Percentiles rank a stretch among this genome's conserved stretches.
phyloP scores from a whole-genome alignment of 1,140 invertebrate species.

The Luehdorfia chinensis region DNA sequence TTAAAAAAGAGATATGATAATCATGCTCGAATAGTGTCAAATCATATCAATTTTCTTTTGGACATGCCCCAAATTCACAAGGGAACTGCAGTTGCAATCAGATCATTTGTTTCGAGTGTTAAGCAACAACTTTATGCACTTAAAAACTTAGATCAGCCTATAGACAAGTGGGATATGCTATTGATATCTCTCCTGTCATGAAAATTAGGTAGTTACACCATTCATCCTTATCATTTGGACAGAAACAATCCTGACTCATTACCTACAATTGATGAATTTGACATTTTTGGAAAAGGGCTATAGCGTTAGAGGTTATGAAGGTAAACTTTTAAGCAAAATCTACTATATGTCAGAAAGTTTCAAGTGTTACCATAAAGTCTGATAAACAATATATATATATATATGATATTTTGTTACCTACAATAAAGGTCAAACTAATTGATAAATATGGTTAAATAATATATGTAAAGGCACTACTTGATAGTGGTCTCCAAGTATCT shows the following conservation, averaged over 20 bases:
- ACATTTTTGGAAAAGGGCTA: constrained; percentile 30
- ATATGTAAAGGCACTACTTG: too few relatives aligned
- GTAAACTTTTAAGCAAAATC: too few relatives aligned
- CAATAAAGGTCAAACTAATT: too few relatives aligned
- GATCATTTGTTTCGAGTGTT: background rate
- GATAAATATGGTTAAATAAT: too few relatives aligned
- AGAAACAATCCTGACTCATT: constrained; percentile 13
- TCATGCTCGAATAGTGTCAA: background rate
- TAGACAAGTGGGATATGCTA: too few relatives aligned
- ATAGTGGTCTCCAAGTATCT: too few relatives aligned
- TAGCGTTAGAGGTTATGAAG: constrained; percentile 25
- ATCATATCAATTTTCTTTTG: constrained; percentile 16
- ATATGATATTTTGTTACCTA: background rate
- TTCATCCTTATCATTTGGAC: constrained; percentile 24
- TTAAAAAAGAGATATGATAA: constrained; percentile 18
- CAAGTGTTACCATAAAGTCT: too few relatives aligned
- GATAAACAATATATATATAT: too few relatives aligned
- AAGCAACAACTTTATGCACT: constrained; percentile 17
- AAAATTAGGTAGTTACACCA: constrained; percentile 24
- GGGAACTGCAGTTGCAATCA: background rate
- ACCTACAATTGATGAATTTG: constrained; percentile 24
- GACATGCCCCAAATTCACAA: constrained; percentile 13
- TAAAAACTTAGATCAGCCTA: constrained; percentile 30
- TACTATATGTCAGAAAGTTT: too few relatives aligned
- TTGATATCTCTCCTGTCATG: constrained; percentile 21